Evolutionary conservation across 2,797 vertebrate genomes (phyloP).

Genomic region (Heterohyrax brucei): DNA sequence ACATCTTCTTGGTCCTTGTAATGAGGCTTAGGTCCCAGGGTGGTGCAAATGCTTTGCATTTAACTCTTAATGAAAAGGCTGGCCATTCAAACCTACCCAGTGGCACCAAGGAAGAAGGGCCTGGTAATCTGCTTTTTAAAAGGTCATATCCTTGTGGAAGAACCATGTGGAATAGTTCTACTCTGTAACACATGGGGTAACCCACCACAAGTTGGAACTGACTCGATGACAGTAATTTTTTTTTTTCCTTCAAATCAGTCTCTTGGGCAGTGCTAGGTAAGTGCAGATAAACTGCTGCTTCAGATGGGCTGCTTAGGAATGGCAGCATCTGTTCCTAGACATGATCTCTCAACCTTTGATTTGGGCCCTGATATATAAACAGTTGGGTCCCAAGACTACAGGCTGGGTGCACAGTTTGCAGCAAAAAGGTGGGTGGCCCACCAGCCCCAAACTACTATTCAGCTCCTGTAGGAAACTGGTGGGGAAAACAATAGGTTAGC

Average conservation of each 20-base stretch:
- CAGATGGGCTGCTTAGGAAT: background rate
- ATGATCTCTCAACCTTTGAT: background rate
- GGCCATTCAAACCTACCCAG: background rate
- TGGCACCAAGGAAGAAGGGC: background rate
- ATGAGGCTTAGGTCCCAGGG: background rate
- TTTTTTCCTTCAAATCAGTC: background rate
- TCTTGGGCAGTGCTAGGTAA: background rate
- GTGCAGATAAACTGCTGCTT: background rate
- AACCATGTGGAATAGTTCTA: background rate
- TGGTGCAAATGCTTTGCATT: background rate
- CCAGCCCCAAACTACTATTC: constrained; percentile 26
- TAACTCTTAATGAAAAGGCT: background rate
- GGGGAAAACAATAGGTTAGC: constrained; percentile 70
- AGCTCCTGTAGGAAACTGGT: constrained; percentile 52
- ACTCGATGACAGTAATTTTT: background rate
- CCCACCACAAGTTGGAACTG: background rate
- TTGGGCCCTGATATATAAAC: background rate
- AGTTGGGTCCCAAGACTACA: constrained; percentile 18
- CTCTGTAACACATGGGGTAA: background rate
- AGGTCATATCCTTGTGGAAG: background rate
- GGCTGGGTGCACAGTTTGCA: background rate
- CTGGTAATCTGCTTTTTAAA: no score
- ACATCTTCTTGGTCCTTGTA: background rate
- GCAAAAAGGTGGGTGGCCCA: constrained; percentile 42
- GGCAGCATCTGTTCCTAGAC: background rate